Percentiles rank a stretch among this genome's conserved stretches.
These are phyloP conservation scores for Theocolax elegans DNA, from an alignment of 1,140 invertebrate species.

Conservation along the genomic window DNA sequence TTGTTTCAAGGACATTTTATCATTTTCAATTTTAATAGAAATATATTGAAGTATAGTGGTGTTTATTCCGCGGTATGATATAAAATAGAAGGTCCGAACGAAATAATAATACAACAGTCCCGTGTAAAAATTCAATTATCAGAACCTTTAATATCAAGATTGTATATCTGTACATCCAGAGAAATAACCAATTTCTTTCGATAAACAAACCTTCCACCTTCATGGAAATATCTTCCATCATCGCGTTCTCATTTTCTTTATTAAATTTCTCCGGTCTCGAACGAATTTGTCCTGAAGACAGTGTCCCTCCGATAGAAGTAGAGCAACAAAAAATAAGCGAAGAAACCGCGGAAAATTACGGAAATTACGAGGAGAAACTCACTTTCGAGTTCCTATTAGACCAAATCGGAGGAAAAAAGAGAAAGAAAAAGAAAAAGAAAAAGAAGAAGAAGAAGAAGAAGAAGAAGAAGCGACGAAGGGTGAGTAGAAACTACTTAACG, in stretches of 20 bases:
- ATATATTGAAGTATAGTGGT: too few species aligned
- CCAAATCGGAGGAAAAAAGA: too few species aligned
- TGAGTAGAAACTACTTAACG: constrained; percentile 56
- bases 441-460: constrained; percentile 47
- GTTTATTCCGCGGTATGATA: too few species aligned
- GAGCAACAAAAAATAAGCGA: neutral
- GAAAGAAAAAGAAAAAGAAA: constrained; percentile 21
- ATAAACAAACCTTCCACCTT: neutral
- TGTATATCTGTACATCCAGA: too few species aligned
- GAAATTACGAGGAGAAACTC: constrained; percentile 7
- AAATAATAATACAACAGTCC: too few species aligned
- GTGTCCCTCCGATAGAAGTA: neutral
- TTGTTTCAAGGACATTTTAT: too few species aligned
- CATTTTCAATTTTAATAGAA: too few species aligned
- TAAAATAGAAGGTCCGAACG: too few species aligned
- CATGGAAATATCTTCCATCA: constrained; percentile 16
- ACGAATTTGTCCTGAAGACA: neutral
- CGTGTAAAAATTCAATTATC: too few species aligned
- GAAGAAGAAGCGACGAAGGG: constrained; percentile 46
- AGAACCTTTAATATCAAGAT: too few species aligned
- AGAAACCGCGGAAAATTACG: constrained; percentile 5
- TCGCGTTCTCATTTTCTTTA: constrained; percentile 33
- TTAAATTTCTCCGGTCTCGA: constrained; percentile 12
- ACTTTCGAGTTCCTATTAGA: too few species aligned
- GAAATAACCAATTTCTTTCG: too few species aligned